Percentiles rank a stretch among this genome's conserved stretches.
These are phyloP conservation scores for Acomys russatus DNA, from an alignment of 2,797 vertebrate species.

Conservation along the genomic window DNA sequence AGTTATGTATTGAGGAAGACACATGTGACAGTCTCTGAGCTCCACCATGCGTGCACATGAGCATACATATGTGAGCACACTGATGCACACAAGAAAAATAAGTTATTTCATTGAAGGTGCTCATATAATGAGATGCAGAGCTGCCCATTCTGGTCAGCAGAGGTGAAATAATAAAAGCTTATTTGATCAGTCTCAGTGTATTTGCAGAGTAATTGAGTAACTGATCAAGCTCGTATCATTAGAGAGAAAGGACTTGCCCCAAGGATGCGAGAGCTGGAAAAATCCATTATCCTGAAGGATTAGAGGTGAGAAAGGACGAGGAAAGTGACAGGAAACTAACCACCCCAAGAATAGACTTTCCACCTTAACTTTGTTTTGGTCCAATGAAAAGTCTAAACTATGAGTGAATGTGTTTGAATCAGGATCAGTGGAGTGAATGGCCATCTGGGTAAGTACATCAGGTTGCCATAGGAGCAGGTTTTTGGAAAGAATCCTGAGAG, in stretches of 20 bases:
- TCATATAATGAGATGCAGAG: neutral
- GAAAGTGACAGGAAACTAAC: neutral
- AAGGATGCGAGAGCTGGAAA: neutral
- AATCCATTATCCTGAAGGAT: neutral
- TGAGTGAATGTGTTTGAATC: neutral
- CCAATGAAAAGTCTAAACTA: neutral
- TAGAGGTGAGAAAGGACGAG: neutral
- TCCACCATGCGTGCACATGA: neutral
- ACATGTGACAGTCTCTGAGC: neutral
- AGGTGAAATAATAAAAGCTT: neutral
- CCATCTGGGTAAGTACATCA: neutral
- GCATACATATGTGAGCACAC: neutral
- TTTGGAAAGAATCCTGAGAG: neutral
- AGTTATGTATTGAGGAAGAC: neutral
- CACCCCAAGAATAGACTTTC: neutral
- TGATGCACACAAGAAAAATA: neutral
- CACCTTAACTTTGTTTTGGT: neutral
- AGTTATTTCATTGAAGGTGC: neutral
- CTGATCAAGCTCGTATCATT: neutral
- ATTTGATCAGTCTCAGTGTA: neutral
- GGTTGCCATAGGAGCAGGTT: neutral
- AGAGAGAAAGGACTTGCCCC: neutral
- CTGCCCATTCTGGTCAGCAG: neutral
- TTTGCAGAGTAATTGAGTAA: neutral
- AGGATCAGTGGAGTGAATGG: neutral